Base-by-base conservation (phyloP, 2,797 vertebrate species). In the Ptychadena robeensis region DNA sequence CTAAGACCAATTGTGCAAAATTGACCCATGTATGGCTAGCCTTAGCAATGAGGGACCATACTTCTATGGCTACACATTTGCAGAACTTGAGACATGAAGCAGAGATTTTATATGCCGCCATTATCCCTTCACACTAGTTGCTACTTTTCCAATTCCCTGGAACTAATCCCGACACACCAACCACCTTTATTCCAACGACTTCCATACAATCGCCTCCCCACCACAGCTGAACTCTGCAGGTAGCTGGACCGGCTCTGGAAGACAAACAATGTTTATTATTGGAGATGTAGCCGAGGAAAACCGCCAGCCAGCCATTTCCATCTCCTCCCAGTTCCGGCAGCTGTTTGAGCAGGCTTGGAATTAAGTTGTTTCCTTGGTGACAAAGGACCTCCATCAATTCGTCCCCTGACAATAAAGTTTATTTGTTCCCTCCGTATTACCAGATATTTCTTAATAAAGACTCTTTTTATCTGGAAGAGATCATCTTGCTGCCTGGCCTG, bases 361-460 rank as follows among this genome's bases (percentile, higher is more conserved):
- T 25, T 2, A 40, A 71, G 35, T 27, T 30, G 70, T 73, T 73
- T 73, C 70, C 70, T 31, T 73, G 70, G 70, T 31, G 44, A 73
- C 70, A 22, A 22, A n/a, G 4, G 27, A 12, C 28, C 48, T 53
- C 48, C 28, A 48, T 48, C 38, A 71, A 14, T 71, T 71, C n/a
- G 8, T 38, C n/a, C 9, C 37, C 69, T n/a, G 70, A 73, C 70
- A 57, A 57, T 57, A 37, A 30, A 35, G 27, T 40, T 53, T 32
- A 73, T 73, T 73, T 73, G 40, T 57, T 73, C 44, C 18, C 9
- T 32, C 7, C 18, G 28, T 44, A 71, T 71, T 71, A 71, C 68
- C 14, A 15, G n/a, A 71, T 40, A 71, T 71, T 71, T 71, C 35
- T 34, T 71, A 71, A 71, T 73, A 73, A 73, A 57, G 27, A 8